A percentile compares a stretch with the other conserved stretches of the same genome.
phyloP scores from a whole-genome alignment of 2,113 vertebrate genomes.

The Ranitomeya imitator region DNA sequence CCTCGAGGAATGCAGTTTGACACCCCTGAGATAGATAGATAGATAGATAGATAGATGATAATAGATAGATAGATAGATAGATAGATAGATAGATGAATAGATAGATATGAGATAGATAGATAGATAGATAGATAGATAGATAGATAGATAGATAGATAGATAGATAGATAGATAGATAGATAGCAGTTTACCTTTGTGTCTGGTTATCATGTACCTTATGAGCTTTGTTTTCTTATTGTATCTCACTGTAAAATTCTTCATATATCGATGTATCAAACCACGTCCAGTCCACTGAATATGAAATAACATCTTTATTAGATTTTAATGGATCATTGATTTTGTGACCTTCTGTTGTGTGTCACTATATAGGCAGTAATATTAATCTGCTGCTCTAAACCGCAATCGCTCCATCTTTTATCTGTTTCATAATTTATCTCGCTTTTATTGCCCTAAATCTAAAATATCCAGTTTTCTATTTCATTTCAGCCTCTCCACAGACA shows the following conservation, averaged over 20 bases:
- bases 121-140: no score
- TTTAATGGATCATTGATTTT: background rate
- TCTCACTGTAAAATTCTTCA: background rate
- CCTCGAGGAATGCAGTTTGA: no score
- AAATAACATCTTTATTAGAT: background rate
- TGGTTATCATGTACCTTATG: background rate
- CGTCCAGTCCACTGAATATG: background rate
- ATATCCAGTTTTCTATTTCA: background rate
- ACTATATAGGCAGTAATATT: background rate
- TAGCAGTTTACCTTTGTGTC: background rate
- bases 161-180: no score
- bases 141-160: no score
- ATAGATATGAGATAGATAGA: no score
- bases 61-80: no score
- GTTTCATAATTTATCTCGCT: background rate
- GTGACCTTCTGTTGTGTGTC: constrained; percentile 3
- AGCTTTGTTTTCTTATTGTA: background rate
- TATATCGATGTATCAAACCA: background rate
- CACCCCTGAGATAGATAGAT: no score
- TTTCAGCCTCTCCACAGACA: background rate
- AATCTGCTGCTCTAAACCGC: background rate
- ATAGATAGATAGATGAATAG: no score
- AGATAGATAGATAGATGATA: no score
- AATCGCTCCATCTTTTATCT: background rate
- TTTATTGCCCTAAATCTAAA: background rate